phyloP scores from a whole-genome alignment of 2,797 vertebrate genomes.

The Serranus cabrilla region DNA sequence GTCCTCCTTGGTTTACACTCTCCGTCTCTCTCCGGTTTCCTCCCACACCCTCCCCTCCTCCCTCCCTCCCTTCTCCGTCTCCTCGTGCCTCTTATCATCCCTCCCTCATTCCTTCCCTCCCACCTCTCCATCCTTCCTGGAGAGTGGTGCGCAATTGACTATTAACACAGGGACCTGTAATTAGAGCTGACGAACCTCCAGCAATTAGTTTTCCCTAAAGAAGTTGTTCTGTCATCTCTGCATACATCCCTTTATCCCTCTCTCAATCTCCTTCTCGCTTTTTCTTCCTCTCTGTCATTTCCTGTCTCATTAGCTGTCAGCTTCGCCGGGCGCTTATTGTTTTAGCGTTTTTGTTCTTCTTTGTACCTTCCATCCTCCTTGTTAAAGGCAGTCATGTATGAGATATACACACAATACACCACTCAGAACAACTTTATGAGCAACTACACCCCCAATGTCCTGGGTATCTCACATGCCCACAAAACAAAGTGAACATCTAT shows the following conservation, averaged over 20 bases:
- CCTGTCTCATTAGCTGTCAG: slow-evolving; percentile 65
- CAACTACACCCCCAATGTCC: slow-evolving; percentile 57
- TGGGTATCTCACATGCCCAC: slow-evolving; percentile 58
- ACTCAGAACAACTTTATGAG: slow-evolving; percentile 57
- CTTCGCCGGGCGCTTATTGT: slow-evolving; percentile 61
- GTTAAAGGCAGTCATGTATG: slow-evolving; percentile 56
- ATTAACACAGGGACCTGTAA: slow-evolving; percentile 85
- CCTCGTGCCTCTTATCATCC: slow-evolving; percentile 53
- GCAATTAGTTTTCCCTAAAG: slow-evolving; percentile 83
- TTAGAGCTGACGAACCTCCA: slow-evolving; percentile 83
- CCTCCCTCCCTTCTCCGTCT: slow-evolving; percentile 26
- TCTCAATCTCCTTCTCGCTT: slow-evolving; percentile 47
- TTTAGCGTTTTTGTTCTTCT: slow-evolving; percentile 60
- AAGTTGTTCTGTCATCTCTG: slow-evolving; percentile 80
- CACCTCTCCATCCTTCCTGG: slow-evolving; percentile 69
- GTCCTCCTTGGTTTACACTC: slow-evolving; percentile 50
- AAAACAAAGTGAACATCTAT: slow-evolving; percentile 55
- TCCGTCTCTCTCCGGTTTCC: slow-evolving; percentile 29
- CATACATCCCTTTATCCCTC: slow-evolving; percentile 65
- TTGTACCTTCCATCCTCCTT: slow-evolving; percentile 62
- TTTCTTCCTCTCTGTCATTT: slow-evolving; percentile 69
- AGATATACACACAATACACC: slow-evolving; percentile 66
- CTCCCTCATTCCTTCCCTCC: slow-evolving; percentile 55
- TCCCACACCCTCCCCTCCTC: slow-evolving; percentile 24
- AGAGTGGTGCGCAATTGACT: slow-evolving; percentile 78